These are phyloP conservation scores for Ips nitidus DNA, from an alignment of 1,140 invertebrate species.

Conservation along the genomic window DNA sequence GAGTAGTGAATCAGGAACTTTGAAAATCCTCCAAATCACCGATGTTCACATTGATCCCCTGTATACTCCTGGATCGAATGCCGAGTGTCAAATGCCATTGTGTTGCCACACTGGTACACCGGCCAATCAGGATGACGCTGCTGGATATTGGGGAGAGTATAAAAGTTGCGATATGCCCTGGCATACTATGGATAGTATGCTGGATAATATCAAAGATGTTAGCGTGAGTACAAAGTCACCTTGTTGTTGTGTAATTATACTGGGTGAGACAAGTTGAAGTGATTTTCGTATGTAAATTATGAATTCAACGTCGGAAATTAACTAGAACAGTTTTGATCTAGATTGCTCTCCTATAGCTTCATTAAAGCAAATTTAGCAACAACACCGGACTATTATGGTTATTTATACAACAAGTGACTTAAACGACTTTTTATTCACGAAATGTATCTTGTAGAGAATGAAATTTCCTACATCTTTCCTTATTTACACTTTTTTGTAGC, in stretches of 20 bases:
- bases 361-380: too few species aligned
- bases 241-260: not conserved
- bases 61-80: conserved; percentile 67
- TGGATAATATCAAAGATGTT: conserved; percentile 57
- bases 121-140: conserved; percentile 52
- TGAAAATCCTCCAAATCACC: conserved; percentile 70
- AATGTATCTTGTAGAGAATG: too few species aligned
- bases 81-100: conserved; percentile 71
- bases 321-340: too few species aligned
- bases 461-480: too few species aligned
- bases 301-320: too few species aligned
- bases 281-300: too few species aligned
- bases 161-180: conserved; percentile 72
- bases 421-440: too few species aligned
- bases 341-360: too few species aligned
- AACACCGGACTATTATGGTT: too few species aligned
- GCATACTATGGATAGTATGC: conserved; percentile 63
- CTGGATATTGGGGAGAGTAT: conserved; percentile 80
- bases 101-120: conserved; percentile 66
- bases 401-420: too few species aligned
- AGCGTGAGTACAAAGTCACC: conserved; percentile 53
- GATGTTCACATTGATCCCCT: conserved; percentile 80
- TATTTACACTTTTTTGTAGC: too few species aligned
- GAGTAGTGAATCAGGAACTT: not conserved
- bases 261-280: too few species aligned